A percentile compares a stretch with the other conserved stretches of the same genome.
Evolutionary conservation across 1,140 invertebrate species (phyloP).

Genomic region (Hyles euphorbiae): DNA sequence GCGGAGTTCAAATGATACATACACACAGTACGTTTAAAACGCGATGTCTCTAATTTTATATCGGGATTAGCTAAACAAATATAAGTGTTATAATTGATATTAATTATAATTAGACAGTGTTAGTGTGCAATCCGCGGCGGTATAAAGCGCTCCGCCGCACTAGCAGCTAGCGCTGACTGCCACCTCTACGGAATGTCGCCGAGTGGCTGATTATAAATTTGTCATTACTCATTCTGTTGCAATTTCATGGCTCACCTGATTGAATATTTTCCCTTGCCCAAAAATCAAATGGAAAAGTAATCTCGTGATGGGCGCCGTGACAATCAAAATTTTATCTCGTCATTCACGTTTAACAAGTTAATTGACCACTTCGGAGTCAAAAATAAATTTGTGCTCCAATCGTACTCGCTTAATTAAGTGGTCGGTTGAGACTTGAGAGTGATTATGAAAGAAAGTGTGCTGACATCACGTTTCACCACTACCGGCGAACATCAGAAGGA

Average conservation of each 20-base stretch:
- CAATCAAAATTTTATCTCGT: slow-evolving; percentile 17
- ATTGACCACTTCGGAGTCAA: slow-evolving; percentile 13
- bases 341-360: slow-evolving; percentile 20
- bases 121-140: too few species aligned
- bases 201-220: slow-evolving; percentile 57
- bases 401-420: slow-evolving; percentile 21
- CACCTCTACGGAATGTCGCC: slow-evolving; percentile 55
- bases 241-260: slow-evolving; percentile 49
- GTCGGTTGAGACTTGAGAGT: slow-evolving; percentile 11
- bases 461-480: slow-evolving; percentile 10
- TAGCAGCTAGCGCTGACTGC: slow-evolving; percentile 1
- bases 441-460: slow-evolving; percentile 10
- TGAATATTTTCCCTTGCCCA: slow-evolving; percentile 22
- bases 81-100: too few species aligned
- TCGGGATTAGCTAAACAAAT: too few species aligned
- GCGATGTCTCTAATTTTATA: too few species aligned
- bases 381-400: slow-evolving; percentile 11
- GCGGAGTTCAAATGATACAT: too few species aligned
- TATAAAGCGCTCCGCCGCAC: not conserved
- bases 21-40: too few species aligned
- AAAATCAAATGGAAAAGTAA: slow-evolving; percentile 15
- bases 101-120: too few species aligned
- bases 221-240: slow-evolving; percentile 45
- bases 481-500: slow-evolving; percentile 12
- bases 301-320: slow-evolving; percentile 7